Base-by-base conservation (phyloP, 2,113 vertebrate genomes). In the Pituophis catenifer region DNA sequence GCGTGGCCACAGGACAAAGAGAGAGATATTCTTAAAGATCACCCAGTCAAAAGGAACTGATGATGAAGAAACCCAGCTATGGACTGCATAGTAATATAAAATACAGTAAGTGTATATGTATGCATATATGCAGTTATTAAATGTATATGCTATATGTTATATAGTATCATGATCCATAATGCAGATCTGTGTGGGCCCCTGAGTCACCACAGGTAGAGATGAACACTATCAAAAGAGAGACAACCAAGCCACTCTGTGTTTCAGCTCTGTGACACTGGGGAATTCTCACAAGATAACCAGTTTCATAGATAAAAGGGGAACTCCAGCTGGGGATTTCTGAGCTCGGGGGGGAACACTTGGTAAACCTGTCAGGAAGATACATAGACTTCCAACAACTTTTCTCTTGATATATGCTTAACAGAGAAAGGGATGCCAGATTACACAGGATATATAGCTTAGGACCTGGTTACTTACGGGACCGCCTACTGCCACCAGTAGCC, bases 221-320 rank as follows among this genome's bases (percentile, higher is more conserved):
- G 23, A 58, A 8, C 29, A 23, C 15, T 44, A 12, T 62, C 10
- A 12, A 53, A 38, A 38, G 24, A 57, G 52, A 62, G 24, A 58
- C 15, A 33, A 33, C 62, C 21, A 6, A 87, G 33, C 11, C 26
- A 26, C 24, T 33, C 57, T 54, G 89, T 87, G 38, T 70, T 70
- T 65, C 85, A 92, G 33, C 7, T 26, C 85, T 90, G 10, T 88
- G 57, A 62, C 52, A 65, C 44, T 26, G 21, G 91, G 53, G 44
- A 90, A 92, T 92, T 94, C 59, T 92, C 59, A 88, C 38, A 38
- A n/a, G 75, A 13, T 92, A 15, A 29, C 23, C 29, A 52, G 62
- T 90, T 94, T 75, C 81, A 88, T n/a, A 53, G 88, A 54, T 52
- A 24, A 86, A 48, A 38, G 65, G 92, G 89, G 92, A 94, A 86